Percentiles rank a stretch among this genome's conserved stretches.
Conservation (phyloP, 2,113 vertebrate species). For the Gymnobelideus leadbeateri region DNA sequence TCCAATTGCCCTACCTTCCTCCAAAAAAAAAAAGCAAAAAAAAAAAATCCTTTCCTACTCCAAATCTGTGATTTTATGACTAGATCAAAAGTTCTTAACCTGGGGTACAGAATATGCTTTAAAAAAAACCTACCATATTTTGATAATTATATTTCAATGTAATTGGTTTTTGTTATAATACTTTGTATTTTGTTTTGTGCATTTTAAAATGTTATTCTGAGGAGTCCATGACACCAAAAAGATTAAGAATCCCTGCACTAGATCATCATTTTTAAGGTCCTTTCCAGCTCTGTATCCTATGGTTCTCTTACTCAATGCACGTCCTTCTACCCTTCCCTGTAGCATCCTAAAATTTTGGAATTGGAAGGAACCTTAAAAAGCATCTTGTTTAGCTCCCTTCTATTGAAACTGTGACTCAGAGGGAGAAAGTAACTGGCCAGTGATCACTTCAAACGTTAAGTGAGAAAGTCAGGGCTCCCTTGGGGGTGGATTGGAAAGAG, state of each 20-base stretch:
- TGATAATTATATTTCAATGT: background rate
- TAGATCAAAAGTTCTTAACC: too few species aligned
- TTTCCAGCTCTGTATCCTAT: too few species aligned
- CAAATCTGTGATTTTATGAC: too few species aligned
- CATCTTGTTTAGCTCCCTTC: rapidly evolving
- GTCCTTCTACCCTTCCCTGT: background rate
- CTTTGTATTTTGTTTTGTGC: background rate
- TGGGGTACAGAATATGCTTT: background rate
- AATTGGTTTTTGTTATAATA: background rate
- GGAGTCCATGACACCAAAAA: background rate
- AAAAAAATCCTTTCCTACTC: background rate
- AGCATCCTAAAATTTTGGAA: background rate
- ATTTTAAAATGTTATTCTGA: background rate
- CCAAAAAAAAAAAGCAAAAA: too few species aligned
- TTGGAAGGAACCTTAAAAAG: rapidly evolving
- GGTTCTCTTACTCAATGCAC: background rate
- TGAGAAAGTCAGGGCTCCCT: background rate
- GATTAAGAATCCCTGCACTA: background rate
- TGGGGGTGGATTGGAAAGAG: rapidly evolving
- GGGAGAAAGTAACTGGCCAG: background rate
- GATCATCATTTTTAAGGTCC: background rate
- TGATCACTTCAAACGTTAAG: background rate
- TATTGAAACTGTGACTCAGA: background rate
- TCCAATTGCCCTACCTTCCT: too few species aligned
- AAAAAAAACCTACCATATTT: background rate